These are phyloP conservation scores for Alectoris magna DNA, from an alignment of 2,797 vertebrate species.

Conservation along the genomic window DNA sequence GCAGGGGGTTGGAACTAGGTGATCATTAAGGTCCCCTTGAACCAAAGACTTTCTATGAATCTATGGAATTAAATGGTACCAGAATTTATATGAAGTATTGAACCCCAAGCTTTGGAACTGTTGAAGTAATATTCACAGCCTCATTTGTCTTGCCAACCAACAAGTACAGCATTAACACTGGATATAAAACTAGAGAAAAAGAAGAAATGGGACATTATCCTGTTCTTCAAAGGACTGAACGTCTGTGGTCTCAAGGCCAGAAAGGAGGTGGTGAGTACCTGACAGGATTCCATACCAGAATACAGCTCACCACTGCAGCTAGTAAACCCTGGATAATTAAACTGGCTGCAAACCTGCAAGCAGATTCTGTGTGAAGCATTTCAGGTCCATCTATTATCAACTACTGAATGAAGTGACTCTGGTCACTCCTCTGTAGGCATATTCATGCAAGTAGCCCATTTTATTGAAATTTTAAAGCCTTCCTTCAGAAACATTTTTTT, in stretches of 20 bases:
- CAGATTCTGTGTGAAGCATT: background rate
- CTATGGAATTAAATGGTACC: background rate
- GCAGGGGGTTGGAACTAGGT: too few species aligned
- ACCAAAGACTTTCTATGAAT: too few species aligned
- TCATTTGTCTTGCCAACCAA: slow-evolving; percentile 18
- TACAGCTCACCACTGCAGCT: background rate
- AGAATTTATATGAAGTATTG: slow-evolving; percentile 39
- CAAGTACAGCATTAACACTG: background rate
- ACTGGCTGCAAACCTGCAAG: background rate
- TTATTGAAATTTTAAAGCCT: background rate
- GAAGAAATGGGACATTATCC: background rate
- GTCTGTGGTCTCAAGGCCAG: background rate
- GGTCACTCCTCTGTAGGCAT: background rate
- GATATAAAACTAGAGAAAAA: background rate
- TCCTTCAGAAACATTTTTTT: background rate
- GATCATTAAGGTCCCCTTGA: too few species aligned
- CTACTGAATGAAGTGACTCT: background rate
- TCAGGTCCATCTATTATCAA: background rate
- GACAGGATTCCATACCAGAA: rapidly evolving
- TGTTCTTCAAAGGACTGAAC: background rate
- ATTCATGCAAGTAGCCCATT: background rate
- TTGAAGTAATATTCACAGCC: background rate
- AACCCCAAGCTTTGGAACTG: background rate
- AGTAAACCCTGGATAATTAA: background rate
- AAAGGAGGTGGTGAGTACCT: background rate